Base-by-base conservation (phyloP, 2,888 invertebrate genomes). In the Temnothorax unifasciatus region DNA sequence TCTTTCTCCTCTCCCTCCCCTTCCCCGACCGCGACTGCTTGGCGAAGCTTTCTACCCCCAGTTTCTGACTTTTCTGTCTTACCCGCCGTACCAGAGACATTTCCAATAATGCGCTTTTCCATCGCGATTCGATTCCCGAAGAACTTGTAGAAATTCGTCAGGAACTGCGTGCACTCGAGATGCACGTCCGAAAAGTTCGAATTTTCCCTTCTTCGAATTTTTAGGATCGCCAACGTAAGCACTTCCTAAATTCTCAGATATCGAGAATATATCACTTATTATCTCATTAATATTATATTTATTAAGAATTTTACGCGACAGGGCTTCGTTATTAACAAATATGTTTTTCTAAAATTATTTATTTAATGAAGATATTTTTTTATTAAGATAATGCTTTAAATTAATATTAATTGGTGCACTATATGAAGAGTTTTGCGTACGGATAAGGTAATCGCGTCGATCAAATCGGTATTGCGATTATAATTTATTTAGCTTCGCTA, bases 11-110 rank as follows among this genome's bases (percentile, higher is more conserved):
- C 59, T 74, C 44, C 34, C n/a, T 63, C 44, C 13, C 38, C 41
- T 34, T 34, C 69, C 15, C 64, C 73, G 25, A 18, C 13, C 47
- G 47, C 71, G 76, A 64, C 57, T 52, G 50, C 79, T 59, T 44
- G 68, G 57, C 57, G 63, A 82, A 82, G 82, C 63, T 82, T 82
- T 82, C 68, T 74, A 57, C 59, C 79, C 57, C 44, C 21, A 71
- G 71, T 50, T 74, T 75, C 82, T 82, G 84, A 75, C 66, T 84
- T 84, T 82, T 82, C 82, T 74, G 57, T 68, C 66, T 64, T 66
- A 50, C 41, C 69, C 59, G 73, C 57, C 52, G 52, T 74, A 61
- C 47, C 38, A 38, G 47, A 84, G 47, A 84, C 74, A 74, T 68
- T 74, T 82, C 74, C 74, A 74, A 84, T 84, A 66, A 52, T 66